Evolutionary conservation across 2,888 invertebrate genomes (phyloP).

Genomic region (Syrista parreyssii): DNA sequence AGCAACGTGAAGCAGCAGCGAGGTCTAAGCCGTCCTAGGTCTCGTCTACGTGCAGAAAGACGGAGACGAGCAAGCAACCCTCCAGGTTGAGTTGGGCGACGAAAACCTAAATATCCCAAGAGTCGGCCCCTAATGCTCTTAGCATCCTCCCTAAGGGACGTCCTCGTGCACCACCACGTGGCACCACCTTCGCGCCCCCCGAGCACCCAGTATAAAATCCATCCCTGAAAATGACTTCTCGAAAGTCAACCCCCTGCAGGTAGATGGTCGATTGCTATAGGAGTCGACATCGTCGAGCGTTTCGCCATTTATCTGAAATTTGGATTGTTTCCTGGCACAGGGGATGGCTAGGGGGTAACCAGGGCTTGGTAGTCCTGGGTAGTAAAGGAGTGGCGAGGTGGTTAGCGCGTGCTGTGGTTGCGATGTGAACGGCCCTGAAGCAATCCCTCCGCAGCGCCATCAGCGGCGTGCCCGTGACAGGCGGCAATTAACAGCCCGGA

Average conservation of each 20-base stretch:
- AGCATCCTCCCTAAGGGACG: slow-evolving; percentile 35
- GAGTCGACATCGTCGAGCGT: too few species aligned
- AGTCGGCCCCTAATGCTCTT: slow-evolving; percentile 65
- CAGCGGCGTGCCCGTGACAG: slow-evolving; percentile 63
- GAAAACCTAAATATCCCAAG: slow-evolving; percentile 61
- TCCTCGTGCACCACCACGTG: slow-evolving; percentile 25
- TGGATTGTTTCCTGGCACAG: slow-evolving; percentile 30
- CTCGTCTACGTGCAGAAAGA: slow-evolving; percentile 19
- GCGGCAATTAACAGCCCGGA: slow-evolving; percentile 64
- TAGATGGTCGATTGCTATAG: too few species aligned
- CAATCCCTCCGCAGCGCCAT: slow-evolving; percentile 38
- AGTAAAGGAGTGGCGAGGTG: not conserved
- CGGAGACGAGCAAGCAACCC: slow-evolving; percentile 22
- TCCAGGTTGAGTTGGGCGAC: slow-evolving; percentile 21
- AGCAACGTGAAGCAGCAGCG: too few species aligned
- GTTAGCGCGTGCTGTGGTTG: slow-evolving; percentile 9
- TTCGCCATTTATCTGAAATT: too few species aligned
- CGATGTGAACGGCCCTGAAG: slow-evolving; percentile 14
- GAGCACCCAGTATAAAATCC: not conserved
- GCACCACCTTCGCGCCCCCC: slow-evolving; percentile 43
- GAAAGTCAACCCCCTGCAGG: too few species aligned
- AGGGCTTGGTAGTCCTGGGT: too few species aligned
- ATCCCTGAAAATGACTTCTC: too few species aligned
- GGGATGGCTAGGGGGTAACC: too few species aligned
- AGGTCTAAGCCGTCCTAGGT: too few species aligned